These are phyloP conservation scores for Cephus sareptanus DNA, from an alignment of 2,888 invertebrate species.

Conservation along the genomic window DNA sequence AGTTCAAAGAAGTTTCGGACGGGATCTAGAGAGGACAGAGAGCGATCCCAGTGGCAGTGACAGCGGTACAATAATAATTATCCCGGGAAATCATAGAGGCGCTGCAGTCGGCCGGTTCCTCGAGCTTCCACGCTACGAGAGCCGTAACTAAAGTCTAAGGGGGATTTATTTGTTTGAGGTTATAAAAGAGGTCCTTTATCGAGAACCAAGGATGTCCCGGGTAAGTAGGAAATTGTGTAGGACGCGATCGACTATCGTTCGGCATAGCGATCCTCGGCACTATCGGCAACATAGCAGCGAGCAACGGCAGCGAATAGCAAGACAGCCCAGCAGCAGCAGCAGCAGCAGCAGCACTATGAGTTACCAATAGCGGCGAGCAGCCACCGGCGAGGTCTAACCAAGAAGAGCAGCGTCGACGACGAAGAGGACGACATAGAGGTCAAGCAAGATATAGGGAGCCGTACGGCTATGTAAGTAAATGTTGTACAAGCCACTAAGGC, in stretches of 20 bases:
- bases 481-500: conserved; percentile 5
- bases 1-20: too few relatives aligned
- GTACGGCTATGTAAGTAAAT: conserved; percentile 5
- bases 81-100: too few relatives aligned
- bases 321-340: neutral
- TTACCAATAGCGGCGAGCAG: too few relatives aligned
- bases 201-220: conserved; percentile 39
- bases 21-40: neutral
- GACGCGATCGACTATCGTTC: conserved; percentile 29
- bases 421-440: neutral
- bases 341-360: too few relatives aligned
- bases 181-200: conserved; percentile 32
- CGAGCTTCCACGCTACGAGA: conserved; percentile 15
- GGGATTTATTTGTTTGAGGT: too few relatives aligned
- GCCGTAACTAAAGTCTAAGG: conserved; percentile 2
- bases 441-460: conserved; percentile 7
- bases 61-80: too few relatives aligned
- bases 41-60: neutral
- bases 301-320: neutral
- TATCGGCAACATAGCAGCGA: neutral
- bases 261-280: conserved; percentile 4
- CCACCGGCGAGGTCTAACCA: too few relatives aligned
- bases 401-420: too few relatives aligned
- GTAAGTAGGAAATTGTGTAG: conserved; percentile 56
- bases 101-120: too few relatives aligned